Conservation (phyloP, 2,113 vertebrate species). For the Sclerurus mexicanus region DNA sequence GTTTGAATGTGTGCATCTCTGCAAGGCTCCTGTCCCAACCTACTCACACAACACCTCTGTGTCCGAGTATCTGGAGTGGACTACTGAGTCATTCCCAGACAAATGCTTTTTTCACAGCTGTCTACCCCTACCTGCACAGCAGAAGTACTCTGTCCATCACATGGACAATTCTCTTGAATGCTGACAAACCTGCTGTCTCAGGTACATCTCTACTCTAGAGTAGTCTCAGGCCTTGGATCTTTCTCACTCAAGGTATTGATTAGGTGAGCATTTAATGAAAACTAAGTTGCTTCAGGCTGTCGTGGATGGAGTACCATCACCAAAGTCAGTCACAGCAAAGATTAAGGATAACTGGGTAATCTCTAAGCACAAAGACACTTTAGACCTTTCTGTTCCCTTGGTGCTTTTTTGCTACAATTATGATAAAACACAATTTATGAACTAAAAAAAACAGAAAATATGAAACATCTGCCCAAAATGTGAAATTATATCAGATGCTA, state of each 20-base stretch:
- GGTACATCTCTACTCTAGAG: background rate
- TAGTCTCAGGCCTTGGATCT: background rate
- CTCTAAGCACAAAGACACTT: background rate
- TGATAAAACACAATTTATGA: background rate
- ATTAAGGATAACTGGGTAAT: background rate
- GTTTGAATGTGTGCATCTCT: background rate
- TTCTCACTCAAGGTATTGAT: background rate
- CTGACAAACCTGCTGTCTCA: background rate
- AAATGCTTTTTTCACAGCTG: background rate
- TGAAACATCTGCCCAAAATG: background rate
- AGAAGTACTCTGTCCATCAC: background rate
- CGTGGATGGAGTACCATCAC: background rate
- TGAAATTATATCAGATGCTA: background rate
- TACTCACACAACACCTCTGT: background rate
- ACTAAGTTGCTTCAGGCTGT: background rate
- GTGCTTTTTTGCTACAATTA: background rate
- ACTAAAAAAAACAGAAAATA: background rate
- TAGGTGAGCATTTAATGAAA: background rate
- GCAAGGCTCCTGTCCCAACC: background rate
- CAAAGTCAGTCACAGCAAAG: background rate
- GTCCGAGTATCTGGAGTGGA: rapidly evolving
- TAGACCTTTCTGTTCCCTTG: background rate
- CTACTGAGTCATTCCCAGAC: background rate
- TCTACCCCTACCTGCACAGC: background rate
- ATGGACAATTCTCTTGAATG: background rate